Conservation (phyloP, 2,113 vertebrate genomes). For the Siniperca knerii region DNA sequence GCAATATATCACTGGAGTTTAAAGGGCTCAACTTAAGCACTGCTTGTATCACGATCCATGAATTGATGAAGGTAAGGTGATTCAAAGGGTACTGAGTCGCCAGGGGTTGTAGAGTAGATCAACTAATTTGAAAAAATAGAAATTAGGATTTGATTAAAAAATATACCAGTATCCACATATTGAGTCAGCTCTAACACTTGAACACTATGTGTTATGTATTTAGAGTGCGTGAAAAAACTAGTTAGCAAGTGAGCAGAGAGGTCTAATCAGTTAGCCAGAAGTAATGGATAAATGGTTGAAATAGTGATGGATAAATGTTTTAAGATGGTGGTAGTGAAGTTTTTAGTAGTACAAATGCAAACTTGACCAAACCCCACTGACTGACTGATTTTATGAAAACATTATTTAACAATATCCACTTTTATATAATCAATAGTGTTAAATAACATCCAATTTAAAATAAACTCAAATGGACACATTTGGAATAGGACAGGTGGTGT, state of each 20-base stretch:
- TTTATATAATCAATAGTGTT: not conserved
- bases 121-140: not conserved
- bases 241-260: too few relatives aligned
- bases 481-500: not conserved
- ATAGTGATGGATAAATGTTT: too few relatives aligned
- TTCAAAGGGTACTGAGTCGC: not conserved
- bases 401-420: not conserved
- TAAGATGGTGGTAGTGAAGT: too few relatives aligned
- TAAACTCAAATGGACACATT: not conserved
- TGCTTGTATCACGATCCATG: slow-evolving; percentile 8
- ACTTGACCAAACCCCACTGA: not conserved
- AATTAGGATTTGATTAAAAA: not conserved
- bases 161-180: too few relatives aligned
- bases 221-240: too few relatives aligned
- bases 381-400: not conserved
- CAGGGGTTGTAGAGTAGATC: not conserved
- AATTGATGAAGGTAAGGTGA: not conserved
- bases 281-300: too few relatives aligned
- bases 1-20: slow-evolving; percentile 46
- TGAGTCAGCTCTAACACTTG: too few relatives aligned
- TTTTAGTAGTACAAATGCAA: too few relatives aligned
- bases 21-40: slow-evolving; percentile 26
- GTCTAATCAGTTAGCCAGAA: too few relatives aligned
- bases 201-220: too few relatives aligned
- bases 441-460: not conserved